Conservation (phyloP, 2,888 invertebrate species). For the Hanleya hanleyi region DNA sequence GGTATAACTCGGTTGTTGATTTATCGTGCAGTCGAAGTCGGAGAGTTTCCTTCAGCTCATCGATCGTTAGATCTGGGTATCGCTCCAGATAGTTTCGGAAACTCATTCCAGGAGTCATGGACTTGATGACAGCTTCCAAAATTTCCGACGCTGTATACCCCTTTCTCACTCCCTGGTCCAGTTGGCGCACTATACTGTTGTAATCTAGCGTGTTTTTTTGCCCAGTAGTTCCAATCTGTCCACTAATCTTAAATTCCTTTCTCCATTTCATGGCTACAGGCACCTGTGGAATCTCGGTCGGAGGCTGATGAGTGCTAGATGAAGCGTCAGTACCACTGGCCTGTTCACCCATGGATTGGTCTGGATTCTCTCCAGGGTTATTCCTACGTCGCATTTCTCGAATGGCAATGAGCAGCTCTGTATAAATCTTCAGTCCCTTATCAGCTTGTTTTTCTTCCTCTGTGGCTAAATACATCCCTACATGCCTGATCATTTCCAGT, state of each 20-base stretch:
- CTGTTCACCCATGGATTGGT: no score
- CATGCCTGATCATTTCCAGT: not conserved
- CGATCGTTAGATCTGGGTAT: not conserved
- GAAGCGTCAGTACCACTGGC: no score
- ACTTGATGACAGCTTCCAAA: not conserved
- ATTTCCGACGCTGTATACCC: not conserved
- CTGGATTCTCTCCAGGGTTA: no score
- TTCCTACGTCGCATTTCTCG: no score
- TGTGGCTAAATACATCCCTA: not conserved
- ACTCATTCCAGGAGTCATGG: no score
- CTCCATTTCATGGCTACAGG: not conserved
- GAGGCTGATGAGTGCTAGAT: no score
- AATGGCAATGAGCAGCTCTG: no score
- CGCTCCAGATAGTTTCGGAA: slow-evolving; percentile 7
- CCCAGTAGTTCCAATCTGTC: not conserved
- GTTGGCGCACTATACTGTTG: not conserved
- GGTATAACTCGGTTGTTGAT: slow-evolving; percentile 18
- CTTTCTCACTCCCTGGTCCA: not conserved
- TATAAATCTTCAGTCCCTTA: not conserved
- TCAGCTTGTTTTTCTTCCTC: not conserved
- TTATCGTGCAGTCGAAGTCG: slow-evolving; percentile 16
- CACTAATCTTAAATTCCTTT: slow-evolving; percentile 3
- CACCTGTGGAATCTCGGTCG: no score
- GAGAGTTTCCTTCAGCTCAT: not conserved
- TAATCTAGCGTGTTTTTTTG: not conserved